Conservation (phyloP, 2,113 vertebrate genomes). For the Tachuris rubrigastra region DNA sequence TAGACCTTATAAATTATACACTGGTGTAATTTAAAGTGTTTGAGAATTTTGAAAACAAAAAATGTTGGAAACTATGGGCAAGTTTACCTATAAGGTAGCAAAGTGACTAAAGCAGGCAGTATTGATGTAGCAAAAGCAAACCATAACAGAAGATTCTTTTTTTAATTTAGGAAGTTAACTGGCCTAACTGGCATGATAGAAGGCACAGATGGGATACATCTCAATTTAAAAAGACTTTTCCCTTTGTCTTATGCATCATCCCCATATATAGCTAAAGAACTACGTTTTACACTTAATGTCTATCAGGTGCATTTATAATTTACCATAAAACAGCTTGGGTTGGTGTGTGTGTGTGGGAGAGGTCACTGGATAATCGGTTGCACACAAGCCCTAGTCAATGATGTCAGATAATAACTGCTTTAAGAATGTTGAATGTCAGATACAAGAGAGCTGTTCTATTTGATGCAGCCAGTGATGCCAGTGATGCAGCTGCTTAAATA, state of each 20-base stretch:
- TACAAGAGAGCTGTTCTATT: background rate
- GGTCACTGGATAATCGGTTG: background rate
- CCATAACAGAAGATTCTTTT: background rate
- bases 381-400: background rate
- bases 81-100: background rate
- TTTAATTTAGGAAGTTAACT: background rate
- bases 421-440: background rate
- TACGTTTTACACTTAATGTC: background rate
- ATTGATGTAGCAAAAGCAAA: background rate
- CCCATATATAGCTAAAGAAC: background rate
- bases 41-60: background rate
- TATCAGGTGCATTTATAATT: background rate
- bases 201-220: background rate
- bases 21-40: background rate
- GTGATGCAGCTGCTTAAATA: background rate
- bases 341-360: accelerated
- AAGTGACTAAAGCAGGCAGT: background rate
- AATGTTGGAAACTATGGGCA: background rate
- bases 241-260: background rate
- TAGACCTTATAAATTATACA: background rate
- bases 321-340: background rate
- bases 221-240: background rate
- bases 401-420: accelerated
- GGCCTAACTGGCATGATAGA: background rate
- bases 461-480: background rate